Percentiles rank a stretch among this genome's conserved stretches.
Evolutionary conservation across 2,797 vertebrate genomes (phyloP).

Genomic region (Stomatorhinus walkeri): DNA sequence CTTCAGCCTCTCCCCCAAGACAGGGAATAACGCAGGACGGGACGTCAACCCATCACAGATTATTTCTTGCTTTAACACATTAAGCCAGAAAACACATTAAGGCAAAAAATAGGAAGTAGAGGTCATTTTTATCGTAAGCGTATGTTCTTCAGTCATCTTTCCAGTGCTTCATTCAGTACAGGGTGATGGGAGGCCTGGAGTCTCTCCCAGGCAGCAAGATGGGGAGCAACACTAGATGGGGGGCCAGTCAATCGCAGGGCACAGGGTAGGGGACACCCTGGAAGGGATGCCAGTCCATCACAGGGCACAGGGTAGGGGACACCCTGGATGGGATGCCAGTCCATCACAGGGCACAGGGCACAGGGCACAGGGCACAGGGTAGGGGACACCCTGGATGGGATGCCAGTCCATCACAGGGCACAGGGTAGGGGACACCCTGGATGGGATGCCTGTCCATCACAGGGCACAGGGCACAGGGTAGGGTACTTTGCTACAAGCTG

Average conservation of each 20-base stretch:
- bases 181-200: not conserved
- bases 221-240: not conserved
- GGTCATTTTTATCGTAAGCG: not conserved
- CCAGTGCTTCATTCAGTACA: not conserved
- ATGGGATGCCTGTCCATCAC: no score
- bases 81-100: not conserved
- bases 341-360: no score
- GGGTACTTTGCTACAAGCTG: not conserved
- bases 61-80: not conserved
- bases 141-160: not conserved
- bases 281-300: no score
- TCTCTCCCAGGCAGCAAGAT: not conserved
- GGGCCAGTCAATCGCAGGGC: not conserved
- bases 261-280: no score
- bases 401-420: no score
- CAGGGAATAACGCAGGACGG: not conserved
- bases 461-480: no score
- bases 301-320: no score
- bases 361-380: no score
- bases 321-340: no score
- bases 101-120: not conserved
- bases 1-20: not conserved
- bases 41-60: not conserved
- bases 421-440: no score
- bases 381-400: no score